Evolutionary conservation across 2,797 vertebrate species (phyloP).

Genomic region (Geotrypetes seraphini): DNA sequence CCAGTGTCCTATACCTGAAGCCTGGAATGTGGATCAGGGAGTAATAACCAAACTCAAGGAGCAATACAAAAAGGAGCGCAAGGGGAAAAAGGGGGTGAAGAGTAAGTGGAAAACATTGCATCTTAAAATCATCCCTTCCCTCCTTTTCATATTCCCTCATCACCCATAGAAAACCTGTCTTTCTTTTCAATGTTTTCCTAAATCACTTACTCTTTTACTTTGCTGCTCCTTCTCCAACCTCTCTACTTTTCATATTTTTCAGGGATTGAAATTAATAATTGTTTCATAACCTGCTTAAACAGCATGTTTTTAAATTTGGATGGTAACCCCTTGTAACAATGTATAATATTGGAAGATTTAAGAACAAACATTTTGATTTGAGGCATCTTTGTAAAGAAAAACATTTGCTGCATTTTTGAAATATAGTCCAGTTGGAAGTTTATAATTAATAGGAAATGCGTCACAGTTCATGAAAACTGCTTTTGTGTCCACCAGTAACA

Average conservation of each 20-base stretch:
- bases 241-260: slow-evolving; percentile 45
- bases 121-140: slow-evolving; percentile 52
- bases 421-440: too few species aligned
- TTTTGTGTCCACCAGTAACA: too few species aligned
- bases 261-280: slow-evolving; percentile 59
- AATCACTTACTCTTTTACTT: slow-evolving; percentile 68
- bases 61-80: slow-evolving; percentile 99
- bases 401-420: too few species aligned
- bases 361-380: too few species aligned
- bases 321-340: too few species aligned
- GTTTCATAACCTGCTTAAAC: slow-evolving; percentile 15
- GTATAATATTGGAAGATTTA: too few species aligned
- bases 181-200: slow-evolving; percentile 67
- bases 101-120: slow-evolving; percentile 91
- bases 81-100: slow-evolving; percentile 99
- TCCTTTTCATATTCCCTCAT: slow-evolving; percentile 43
- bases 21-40: slow-evolving; percentile 98
- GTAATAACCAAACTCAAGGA: slow-evolving; percentile 99
- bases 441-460: too few species aligned
- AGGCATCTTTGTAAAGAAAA: too few species aligned
- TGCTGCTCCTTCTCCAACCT: slow-evolving; percentile 54
- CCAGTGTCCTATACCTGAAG: slow-evolving; percentile 87
- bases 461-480: too few species aligned
- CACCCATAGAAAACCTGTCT: slow-evolving; percentile 26
- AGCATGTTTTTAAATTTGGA: too few species aligned